phyloP scores from a whole-genome alignment of 2,113 vertebrate species.

The Strix uralensis region DNA sequence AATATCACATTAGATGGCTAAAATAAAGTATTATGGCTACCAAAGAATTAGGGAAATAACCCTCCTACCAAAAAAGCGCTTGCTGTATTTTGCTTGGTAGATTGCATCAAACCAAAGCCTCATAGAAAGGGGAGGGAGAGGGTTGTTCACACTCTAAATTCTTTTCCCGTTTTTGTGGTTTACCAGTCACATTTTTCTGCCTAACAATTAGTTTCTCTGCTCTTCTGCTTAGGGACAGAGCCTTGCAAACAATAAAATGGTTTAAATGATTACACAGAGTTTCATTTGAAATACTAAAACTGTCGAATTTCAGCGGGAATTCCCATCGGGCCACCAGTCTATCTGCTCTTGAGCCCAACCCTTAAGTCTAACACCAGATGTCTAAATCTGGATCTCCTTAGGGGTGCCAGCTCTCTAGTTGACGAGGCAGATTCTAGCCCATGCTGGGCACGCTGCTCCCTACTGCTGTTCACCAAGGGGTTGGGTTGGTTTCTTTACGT shows the following conservation, averaged over 20 bases:
- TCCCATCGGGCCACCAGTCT: background rate
- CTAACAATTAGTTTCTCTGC: background rate
- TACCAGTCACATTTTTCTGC: background rate
- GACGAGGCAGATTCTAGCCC: rapidly evolving
- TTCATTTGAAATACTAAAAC: background rate
- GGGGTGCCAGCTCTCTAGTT: background rate
- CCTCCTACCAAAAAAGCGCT: background rate
- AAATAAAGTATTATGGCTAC: background rate
- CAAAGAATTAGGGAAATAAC: rapidly evolving
- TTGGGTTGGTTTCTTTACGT: background rate
- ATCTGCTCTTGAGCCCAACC: background rate
- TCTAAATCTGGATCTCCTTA: background rate
- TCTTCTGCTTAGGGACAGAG: background rate
- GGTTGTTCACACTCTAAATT: background rate
- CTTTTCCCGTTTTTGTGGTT: background rate
- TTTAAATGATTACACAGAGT: background rate
- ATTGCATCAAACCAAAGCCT: background rate
- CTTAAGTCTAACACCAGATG: background rate
- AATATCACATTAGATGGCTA: background rate
- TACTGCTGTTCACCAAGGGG: background rate
- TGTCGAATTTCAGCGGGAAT: background rate
- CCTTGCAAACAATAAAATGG: background rate
- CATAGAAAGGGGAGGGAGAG: background rate
- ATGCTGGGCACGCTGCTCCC: background rate
- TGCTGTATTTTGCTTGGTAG: background rate